Evolutionary conservation across 2,797 vertebrate species (phyloP).

Genomic region (Microchirus variegatus): DNA sequence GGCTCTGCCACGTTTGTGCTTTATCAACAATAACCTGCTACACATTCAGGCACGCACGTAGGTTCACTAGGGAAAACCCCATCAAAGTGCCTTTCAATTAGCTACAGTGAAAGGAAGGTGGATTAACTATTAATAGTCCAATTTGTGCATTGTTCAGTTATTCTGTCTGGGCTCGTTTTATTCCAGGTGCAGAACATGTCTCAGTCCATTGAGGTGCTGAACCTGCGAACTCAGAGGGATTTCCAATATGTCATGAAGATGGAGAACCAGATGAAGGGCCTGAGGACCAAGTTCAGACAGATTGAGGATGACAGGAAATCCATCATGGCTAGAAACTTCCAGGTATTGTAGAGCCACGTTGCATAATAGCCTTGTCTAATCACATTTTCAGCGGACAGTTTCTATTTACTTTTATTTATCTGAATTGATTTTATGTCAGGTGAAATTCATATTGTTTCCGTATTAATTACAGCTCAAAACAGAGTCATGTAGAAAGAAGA

Average conservation of each 20-base stretch:
- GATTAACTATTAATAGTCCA: not conserved
- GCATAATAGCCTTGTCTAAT: slow-evolving; percentile 17
- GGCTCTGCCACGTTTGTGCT: slow-evolving; percentile 13
- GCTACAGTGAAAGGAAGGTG: slow-evolving; percentile 1
- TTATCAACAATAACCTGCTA: slow-evolving; percentile 12
- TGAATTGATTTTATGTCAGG: not conserved
- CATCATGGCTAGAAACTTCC: slow-evolving; percentile 94
- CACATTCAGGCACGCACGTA: slow-evolving; percentile 14
- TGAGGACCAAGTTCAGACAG: slow-evolving; percentile 95
- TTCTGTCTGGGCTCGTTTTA: slow-evolving; percentile 6
- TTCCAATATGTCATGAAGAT: slow-evolving; percentile 99
- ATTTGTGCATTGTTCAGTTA: not conserved
- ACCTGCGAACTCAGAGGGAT: slow-evolving; percentile 96
- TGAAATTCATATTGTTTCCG: too few relatives aligned
- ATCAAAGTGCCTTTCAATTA: slow-evolving; percentile 41
- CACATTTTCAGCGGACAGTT: slow-evolving; percentile 9
- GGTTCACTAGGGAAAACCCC: slow-evolving; percentile 20
- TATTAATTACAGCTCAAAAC: too few relatives aligned
- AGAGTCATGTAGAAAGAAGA: too few relatives aligned
- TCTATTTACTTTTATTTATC: not conserved
- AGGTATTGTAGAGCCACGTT: slow-evolving; percentile 78
- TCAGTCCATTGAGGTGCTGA: slow-evolving; percentile 97
- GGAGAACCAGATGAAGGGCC: slow-evolving; percentile 98
- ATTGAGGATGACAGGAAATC: slow-evolving; percentile 97
- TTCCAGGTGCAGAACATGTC: slow-evolving; percentile 98